A percentile compares a stretch with the other conserved stretches of the same genome.
These are phyloP conservation scores for Coenonympha glycerion DNA, from an alignment of 2,888 invertebrate genomes.

Conservation along the genomic window DNA sequence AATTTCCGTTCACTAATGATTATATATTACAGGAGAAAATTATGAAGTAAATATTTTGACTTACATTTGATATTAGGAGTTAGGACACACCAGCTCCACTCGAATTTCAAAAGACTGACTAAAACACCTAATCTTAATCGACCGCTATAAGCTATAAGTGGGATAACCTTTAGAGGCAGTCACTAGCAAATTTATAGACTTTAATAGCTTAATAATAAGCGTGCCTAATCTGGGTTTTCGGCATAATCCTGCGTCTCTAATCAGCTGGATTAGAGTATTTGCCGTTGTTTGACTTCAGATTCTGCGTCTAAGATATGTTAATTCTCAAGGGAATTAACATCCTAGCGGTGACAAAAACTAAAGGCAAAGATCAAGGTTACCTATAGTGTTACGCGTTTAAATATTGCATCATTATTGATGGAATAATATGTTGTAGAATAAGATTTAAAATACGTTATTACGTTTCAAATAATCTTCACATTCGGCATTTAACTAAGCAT, in stretches of 20 bases:
- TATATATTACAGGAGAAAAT: too few species aligned
- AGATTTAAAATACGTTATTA: too few species aligned
- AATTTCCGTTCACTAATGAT: too few species aligned
- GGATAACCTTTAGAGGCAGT: background rate
- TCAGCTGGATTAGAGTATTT: background rate
- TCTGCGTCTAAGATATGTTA: too few species aligned
- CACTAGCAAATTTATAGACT: background rate
- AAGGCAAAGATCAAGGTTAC: background rate
- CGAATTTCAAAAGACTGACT: background rate
- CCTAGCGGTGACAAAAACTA: background rate
- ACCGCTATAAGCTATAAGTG: background rate
- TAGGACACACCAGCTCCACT: background rate
- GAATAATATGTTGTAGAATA: too few species aligned
- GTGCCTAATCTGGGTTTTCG: background rate
- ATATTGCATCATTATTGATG: too few species aligned
- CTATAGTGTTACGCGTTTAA: background rate
- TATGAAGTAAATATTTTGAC: background rate
- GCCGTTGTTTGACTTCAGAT: background rate
- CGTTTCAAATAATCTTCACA: too few species aligned
- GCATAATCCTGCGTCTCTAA: conserved; percentile 1
- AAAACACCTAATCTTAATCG: background rate
- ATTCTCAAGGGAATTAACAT: conserved; percentile 6
- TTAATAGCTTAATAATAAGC: background rate
- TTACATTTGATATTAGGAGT: background rate
- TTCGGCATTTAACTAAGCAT: too few species aligned